Percentiles rank a stretch among this genome's conserved stretches.
phyloP scores from a whole-genome alignment of 30 jellyfish, hydroid and myxozoan species.

The Chironex yamaguchii region DNA sequence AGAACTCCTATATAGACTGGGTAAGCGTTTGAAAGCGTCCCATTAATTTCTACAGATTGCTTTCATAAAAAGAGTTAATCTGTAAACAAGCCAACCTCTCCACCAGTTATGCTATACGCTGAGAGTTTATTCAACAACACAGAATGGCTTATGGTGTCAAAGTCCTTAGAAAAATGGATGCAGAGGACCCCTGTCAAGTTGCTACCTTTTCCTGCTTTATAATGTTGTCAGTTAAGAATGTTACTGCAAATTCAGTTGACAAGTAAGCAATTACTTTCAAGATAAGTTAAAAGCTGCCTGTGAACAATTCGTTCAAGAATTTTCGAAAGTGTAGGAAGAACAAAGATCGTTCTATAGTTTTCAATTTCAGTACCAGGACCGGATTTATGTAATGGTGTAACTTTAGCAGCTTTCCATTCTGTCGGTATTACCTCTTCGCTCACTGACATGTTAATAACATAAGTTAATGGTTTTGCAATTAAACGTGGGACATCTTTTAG shows the following conservation, averaged over 20 bases:
- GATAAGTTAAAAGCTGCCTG: slow-evolving; percentile 62
- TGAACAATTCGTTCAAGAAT: slow-evolving; percentile 68
- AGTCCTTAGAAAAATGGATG: slow-evolving; percentile 32
- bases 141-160: slow-evolving; percentile 64
- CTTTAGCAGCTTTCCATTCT: slow-evolving; percentile 81
- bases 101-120: slow-evolving; percentile 29
- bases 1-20: slow-evolving; percentile 44
- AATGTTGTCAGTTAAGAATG: slow-evolving; percentile 54
- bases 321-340: slow-evolving; percentile 58
- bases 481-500: slow-evolving; percentile 42
- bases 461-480: slow-evolving; percentile 38
- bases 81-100: slow-evolving; percentile 31
- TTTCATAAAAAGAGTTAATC: slow-evolving; percentile 46
- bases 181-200: slow-evolving; percentile 57
- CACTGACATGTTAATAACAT: slow-evolving; percentile 60
- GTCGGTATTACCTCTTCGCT: slow-evolving; percentile 51
- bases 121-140: slow-evolving; percentile 27
- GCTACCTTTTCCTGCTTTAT: slow-evolving; percentile 68
- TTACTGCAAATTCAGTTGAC: slow-evolving; percentile 46
- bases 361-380: slow-evolving; percentile 58
- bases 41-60: slow-evolving; percentile 46
- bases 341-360: slow-evolving; percentile 78
- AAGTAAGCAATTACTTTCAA: slow-evolving; percentile 49
- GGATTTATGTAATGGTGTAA: slow-evolving; percentile 56
- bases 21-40: slow-evolving; percentile 18